phyloP scores from a whole-genome alignment of 1,140 invertebrate species.

The Vanessa tameamea region DNA sequence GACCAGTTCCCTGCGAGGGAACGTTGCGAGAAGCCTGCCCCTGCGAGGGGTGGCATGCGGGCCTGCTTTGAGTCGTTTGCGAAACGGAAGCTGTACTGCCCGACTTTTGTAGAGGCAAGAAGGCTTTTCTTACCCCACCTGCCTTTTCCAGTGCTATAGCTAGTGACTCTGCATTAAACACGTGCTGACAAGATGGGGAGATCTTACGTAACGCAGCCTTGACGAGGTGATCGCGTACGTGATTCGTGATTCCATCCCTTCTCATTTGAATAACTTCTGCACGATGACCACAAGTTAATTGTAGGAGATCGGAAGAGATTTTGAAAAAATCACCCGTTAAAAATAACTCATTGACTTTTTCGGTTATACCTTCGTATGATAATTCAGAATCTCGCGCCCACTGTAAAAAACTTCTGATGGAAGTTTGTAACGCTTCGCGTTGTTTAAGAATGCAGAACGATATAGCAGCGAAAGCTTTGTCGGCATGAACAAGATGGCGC shows the following conservation, averaged over 20 bases:
- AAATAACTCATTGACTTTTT: constrained; percentile 30
- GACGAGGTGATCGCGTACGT: constrained; percentile 25
- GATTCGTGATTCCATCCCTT: constrained; percentile 30
- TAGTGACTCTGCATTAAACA: constrained; percentile 27
- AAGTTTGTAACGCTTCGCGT: constrained; percentile 27
- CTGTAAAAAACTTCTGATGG: constrained; percentile 8
- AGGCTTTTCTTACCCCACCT: constrained; percentile 33
- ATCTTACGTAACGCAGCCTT: constrained; percentile 32
- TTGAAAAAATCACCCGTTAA: constrained; percentile 29
- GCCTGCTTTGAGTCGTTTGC: background rate
- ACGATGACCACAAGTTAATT: constrained; percentile 37
- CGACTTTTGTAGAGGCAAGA: constrained; percentile 15
- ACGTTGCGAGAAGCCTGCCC: constrained; percentile 7
- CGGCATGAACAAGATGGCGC: constrained; percentile 25
- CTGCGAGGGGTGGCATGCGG: constrained; percentile 24
- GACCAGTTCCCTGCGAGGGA: constrained; percentile 23
- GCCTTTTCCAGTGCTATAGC: constrained; percentile 30
- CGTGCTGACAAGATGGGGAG: constrained; percentile 27
- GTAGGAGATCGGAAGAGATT: constrained; percentile 28
- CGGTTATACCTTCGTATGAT: background rate
- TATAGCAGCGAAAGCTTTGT: constrained; percentile 37
- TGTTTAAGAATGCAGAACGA: constrained; percentile 43
- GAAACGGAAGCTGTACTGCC: constrained; percentile 5
- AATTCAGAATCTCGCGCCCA: constrained; percentile 24
- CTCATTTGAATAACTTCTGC: constrained; percentile 38